Percentiles rank a stretch among this genome's conserved stretches.
phyloP scores from a whole-genome alignment of 2,888 invertebrate species.

The Cryptus viduatorius region DNA sequence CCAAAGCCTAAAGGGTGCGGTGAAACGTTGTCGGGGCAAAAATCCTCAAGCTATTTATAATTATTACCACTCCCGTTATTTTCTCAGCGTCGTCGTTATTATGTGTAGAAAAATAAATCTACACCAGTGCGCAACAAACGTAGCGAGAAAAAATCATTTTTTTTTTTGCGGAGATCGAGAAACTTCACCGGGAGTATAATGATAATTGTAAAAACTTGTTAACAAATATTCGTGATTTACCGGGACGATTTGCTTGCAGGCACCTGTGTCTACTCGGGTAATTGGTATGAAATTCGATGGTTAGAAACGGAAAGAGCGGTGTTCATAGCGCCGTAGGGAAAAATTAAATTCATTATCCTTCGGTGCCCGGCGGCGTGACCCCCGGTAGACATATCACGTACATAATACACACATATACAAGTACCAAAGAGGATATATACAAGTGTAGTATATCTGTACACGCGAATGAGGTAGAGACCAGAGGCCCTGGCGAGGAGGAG shows the following conservation, averaged over 20 bases:
- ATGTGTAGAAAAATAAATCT: slow-evolving; percentile 5
- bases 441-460: slow-evolving; percentile 19
- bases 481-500: slow-evolving; percentile 76
- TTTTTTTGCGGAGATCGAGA: background rate
- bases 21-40: slow-evolving; percentile 41
- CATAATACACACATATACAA: background rate
- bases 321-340: slow-evolving; percentile 62
- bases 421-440: slow-evolving; percentile 6
- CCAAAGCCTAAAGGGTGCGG: slow-evolving; percentile 54
- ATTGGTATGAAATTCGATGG: slow-evolving; percentile 59
- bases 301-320: slow-evolving; percentile 48
- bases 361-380: slow-evolving; percentile 57
- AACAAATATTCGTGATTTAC: background rate
- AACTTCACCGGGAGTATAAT: background rate
- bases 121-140: background rate
- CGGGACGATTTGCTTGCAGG: background rate
- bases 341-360: slow-evolving; percentile 66
- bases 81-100: background rate
- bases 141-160: background rate
- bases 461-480: slow-evolving; percentile 32
- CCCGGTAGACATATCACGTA: slow-evolving; percentile 47
- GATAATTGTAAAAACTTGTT: background rate
- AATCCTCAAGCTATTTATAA: slow-evolving; percentile 18
- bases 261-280: slow-evolving; percentile 33
- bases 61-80: slow-evolving; percentile 4